These are phyloP conservation scores for Larimichthys polyactis DNA, from an alignment of 2,113 vertebrate genomes.

Conservation along the genomic window DNA sequence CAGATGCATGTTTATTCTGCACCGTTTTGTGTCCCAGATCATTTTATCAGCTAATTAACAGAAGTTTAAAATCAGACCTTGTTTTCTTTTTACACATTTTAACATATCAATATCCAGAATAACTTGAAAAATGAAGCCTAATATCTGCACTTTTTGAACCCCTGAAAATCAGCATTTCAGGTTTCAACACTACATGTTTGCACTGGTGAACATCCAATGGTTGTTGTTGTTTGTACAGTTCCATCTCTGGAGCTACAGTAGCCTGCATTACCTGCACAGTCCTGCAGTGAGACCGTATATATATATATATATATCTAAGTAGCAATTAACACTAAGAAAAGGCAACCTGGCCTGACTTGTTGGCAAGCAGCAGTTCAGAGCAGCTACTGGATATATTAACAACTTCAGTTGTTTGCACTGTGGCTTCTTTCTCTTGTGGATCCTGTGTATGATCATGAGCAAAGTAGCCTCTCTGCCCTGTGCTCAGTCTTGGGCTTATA, in stretches of 20 bases:
- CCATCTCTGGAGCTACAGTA: conserved; percentile 58
- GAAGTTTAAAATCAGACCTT: background rate
- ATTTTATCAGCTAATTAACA: background rate
- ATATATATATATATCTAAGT: conserved; percentile 32
- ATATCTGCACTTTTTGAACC: background rate
- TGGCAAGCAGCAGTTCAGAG: conserved; percentile 62
- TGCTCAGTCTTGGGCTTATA: conserved; percentile 52
- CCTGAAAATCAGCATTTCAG: conserved; percentile 8
- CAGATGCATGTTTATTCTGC: background rate
- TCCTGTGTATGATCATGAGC: conserved; percentile 39
- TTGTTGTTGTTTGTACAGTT: conserved; percentile 28
- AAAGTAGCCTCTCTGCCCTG: conserved; percentile 51
- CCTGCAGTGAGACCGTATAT: conserved; percentile 35
- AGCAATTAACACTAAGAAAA: conserved; percentile 55
- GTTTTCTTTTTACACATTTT: background rate
- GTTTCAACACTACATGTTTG: background rate
- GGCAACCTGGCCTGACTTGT: conserved; percentile 60
- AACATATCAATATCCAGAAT: background rate
- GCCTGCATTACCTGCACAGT: conserved; percentile 45
- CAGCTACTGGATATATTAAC: conserved; percentile 54
- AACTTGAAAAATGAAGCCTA: conserved; percentile 14
- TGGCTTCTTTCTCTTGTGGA: conserved; percentile 27
- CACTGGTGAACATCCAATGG: conserved; percentile 29
- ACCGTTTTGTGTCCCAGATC: conserved; percentile 1
- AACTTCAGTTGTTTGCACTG: conserved; percentile 51